A percentile compares a stretch with the other conserved stretches of the same genome.
These are phyloP conservation scores for Atethmia centrago DNA, from an alignment of 2,888 invertebrate genomes.

Conservation along the genomic window DNA sequence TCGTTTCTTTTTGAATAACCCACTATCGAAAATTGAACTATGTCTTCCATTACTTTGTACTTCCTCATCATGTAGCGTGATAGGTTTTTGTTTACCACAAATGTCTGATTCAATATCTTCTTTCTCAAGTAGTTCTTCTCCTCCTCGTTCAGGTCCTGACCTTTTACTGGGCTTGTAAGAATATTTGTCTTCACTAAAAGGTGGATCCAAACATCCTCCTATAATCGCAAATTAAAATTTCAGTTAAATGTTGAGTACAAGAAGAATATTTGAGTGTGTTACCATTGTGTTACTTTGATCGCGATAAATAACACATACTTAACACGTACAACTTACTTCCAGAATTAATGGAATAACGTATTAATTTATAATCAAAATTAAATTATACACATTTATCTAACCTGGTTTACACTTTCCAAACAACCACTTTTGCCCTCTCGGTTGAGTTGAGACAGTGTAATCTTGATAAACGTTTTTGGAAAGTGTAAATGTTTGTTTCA, in stretches of 20 bases:
- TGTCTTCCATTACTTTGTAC: conserved; percentile 38
- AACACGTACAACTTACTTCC: too few species aligned
- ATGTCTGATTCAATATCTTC: not conserved
- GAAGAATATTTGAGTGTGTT: not conserved
- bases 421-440: conserved; percentile 70
- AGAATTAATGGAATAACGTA: not conserved
- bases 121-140: not conserved
- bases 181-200: conserved; percentile 83
- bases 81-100: not conserved
- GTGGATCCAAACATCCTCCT: conserved; percentile 87
- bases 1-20: conserved; percentile 58
- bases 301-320: not conserved
- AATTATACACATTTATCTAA: conserved; percentile 13
- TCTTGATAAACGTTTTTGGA: conserved; percentile 65
- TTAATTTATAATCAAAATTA: not conserved
- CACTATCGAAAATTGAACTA: conserved; percentile 60
- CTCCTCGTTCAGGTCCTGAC: conserved; percentile 15
- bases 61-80: conserved; percentile 8
- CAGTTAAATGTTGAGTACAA: not conserved
- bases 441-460: conserved; percentile 42
- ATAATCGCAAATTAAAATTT: conserved; percentile 42
- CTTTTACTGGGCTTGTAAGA: conserved; percentile 70
- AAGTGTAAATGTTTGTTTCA: conserved; percentile 66
- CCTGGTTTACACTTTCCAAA: conserved; percentile 87
- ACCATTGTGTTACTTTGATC: not conserved